These are phyloP conservation scores for Hemichromis elongatus DNA, from an alignment of 2,113 vertebrate species.

Conservation along the genomic window DNA sequence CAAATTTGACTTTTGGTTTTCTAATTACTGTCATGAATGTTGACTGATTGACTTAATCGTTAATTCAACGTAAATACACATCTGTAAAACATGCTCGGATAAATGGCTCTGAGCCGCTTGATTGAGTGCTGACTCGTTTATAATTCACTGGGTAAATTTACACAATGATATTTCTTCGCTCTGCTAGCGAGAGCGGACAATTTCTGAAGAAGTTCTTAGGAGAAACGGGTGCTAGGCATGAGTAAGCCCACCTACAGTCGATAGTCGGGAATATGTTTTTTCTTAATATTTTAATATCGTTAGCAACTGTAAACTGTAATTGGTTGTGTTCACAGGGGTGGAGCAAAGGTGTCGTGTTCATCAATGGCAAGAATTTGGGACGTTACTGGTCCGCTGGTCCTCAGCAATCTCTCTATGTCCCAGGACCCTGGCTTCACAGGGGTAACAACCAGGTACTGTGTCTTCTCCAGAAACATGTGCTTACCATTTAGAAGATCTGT, in stretches of 20 bases:
- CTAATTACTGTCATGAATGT: background rate
- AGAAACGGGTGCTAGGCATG: background rate
- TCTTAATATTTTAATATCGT: background rate
- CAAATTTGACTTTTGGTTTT: background rate
- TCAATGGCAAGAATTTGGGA: constrained; percentile 86
- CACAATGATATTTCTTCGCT: background rate
- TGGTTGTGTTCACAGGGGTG: constrained; percentile 76
- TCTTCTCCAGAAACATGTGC: background rate
- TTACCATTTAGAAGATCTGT: background rate
- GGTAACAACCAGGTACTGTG: constrained; percentile 81
- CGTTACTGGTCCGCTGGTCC: constrained; percentile 88
- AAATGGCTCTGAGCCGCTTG: background rate
- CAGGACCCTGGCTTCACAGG: constrained; percentile 80
- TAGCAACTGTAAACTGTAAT: background rate
- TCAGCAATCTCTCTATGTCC: constrained; percentile 87
- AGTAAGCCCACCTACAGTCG: background rate
- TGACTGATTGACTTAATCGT: background rate
- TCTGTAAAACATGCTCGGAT: background rate
- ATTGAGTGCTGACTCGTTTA: background rate
- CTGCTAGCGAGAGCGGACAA: background rate
- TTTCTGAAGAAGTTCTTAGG: background rate
- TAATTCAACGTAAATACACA: background rate
- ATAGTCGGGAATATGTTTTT: background rate
- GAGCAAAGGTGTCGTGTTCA: constrained; percentile 87
- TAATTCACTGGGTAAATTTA: background rate